Evolutionary conservation across 2,888 invertebrate species (phyloP), one percentile per base, ranked within the genome.

Genomic region (Papilio elwesi): DNA sequence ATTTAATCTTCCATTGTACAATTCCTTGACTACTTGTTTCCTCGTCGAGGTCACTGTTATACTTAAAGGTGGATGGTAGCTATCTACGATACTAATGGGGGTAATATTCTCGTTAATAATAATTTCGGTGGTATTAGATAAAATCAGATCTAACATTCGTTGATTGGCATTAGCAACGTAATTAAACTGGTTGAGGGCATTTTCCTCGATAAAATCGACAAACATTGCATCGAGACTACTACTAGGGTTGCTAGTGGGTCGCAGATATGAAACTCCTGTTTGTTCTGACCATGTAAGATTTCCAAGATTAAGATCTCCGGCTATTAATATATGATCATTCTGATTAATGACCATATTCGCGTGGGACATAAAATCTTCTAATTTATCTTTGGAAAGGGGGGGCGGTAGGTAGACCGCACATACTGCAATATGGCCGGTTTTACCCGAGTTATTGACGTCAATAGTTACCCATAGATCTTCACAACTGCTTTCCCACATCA

Each of bases 401-500:
- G 63, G 63, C 48, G 63, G 63, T 11, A 64, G 63, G 26, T 55
- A 55, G 0, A 55, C 26, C 5, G 55, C 26, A 26, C 55, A 55
- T 11, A 64, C 10, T 48, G 64, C 64, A 1, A 64, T 8, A 16
- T 8, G 64, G 1, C 36, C 13, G 13, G 57, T 6, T 38, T 38
- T 57, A 36, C 57, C 36, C 36, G 16, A 57, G 36, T 13, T 13
- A 8, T 57, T 57, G 0, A 57, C n/a, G 6, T 57, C 57, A 13
- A 57, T 6, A 11, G 36, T 57, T 7, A 64, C 49, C 64, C 64
- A 64, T 64, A 64, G 12, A 49, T 64, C 64, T 7, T 64, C 64
- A 12, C 49, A 64, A 49, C 64, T 64, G 49, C 64, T 64, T 26
- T 64, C 64, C 64, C 64, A 64, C 16, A 16, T 49, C 49, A 48